Percentiles rank a stretch among this genome's conserved stretches.
Evolutionary conservation across 2,113 vertebrate genomes (phyloP).

Genomic region (Smithornis capensis): DNA sequence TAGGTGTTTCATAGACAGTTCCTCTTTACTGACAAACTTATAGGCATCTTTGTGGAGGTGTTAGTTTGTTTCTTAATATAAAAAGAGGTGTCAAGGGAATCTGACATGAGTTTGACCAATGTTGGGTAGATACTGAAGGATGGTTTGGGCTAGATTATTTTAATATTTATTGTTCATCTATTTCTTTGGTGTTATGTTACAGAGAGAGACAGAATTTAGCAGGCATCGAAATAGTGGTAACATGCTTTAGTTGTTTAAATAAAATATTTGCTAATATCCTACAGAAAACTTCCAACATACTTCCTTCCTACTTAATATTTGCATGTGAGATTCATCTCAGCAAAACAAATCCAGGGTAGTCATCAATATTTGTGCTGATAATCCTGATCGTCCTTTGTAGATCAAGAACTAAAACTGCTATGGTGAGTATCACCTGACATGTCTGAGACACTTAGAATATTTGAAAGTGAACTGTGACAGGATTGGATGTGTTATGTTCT

Average conservation of each 20-base stretch:
- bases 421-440: background rate
- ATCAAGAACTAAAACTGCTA: background rate
- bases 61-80: background rate
- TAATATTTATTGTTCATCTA: background rate
- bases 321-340: background rate
- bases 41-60: background rate
- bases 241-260: background rate
- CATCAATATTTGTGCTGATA: background rate
- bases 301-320: background rate
- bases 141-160: background rate
- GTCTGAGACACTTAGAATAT: background rate
- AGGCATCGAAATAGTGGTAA: background rate
- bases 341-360: background rate
- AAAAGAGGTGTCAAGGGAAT: background rate
- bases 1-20: background rate
- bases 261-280: background rate
- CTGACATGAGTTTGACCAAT: background rate
- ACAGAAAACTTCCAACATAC: background rate
- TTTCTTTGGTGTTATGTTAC: background rate
- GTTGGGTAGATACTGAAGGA: background rate
- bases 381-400: background rate
- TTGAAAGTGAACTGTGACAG: background rate
- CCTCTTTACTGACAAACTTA: background rate
- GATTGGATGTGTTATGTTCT: background rate
- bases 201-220: background rate